Evolutionary conservation across 2,797 vertebrate genomes (phyloP).

Genomic region (Pyrrhura leucotis): DNA sequence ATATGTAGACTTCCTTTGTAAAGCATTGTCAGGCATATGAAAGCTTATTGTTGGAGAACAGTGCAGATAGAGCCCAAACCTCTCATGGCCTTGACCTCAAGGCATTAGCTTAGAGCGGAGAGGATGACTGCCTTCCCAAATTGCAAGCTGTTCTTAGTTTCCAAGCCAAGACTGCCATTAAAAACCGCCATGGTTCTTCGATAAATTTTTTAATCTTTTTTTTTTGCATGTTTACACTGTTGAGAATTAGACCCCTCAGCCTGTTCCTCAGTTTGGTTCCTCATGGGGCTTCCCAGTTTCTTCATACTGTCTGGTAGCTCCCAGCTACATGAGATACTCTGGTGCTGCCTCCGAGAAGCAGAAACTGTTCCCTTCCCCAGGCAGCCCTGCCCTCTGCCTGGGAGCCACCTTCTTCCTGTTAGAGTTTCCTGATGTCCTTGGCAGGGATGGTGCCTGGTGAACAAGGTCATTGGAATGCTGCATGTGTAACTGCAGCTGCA

Average conservation of each 20-base stretch:
- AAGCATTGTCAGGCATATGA: background rate
- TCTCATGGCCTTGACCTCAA: background rate
- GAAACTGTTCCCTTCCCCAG: background rate
- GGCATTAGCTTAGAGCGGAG: background rate
- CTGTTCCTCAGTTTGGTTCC: background rate
- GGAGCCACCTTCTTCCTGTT: background rate
- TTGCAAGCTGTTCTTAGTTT: background rate
- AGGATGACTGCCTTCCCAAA: background rate
- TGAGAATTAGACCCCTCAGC: background rate
- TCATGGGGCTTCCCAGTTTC: fast-evolving
- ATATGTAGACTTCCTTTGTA: background rate
- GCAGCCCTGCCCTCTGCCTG: background rate
- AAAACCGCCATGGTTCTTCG: background rate
- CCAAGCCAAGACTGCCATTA: background rate
- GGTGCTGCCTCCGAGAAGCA: background rate
- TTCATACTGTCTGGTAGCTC: background rate
- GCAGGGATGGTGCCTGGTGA: background rate
- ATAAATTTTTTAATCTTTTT: background rate
- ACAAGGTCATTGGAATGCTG: background rate
- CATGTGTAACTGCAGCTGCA: background rate
- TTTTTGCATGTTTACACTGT: background rate
- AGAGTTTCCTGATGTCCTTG: background rate
- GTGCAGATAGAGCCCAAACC: background rate
- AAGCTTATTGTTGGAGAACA: background rate
- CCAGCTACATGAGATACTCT: background rate